These are phyloP conservation scores for Mya arenaria DNA, from an alignment of 1,140 invertebrate genomes.

Conservation along the genomic window DNA sequence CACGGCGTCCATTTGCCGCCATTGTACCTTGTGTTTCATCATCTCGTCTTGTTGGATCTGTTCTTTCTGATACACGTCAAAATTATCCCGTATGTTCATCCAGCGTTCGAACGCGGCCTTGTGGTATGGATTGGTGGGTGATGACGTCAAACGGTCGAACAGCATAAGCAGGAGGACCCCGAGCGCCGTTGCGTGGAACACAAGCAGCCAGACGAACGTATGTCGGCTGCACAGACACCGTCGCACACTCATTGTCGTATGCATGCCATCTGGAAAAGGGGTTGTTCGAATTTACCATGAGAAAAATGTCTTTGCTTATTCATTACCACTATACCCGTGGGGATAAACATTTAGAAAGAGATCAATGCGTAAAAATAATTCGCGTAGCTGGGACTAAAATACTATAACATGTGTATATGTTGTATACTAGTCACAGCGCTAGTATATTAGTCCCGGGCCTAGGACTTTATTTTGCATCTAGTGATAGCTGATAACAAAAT, in stretches of 20 bases:
- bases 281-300: background rate
- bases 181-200: conserved; percentile 6
- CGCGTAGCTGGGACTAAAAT: no score
- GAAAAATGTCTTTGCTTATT: background rate
- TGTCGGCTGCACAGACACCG: background rate
- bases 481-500: no score
- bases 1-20: conserved; percentile 37
- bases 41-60: background rate
- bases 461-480: no score
- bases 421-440: no score
- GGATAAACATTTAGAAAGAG: background rate
- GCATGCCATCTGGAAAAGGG: background rate
- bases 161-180: conserved; percentile 7
- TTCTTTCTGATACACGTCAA: conserved; percentile 12
- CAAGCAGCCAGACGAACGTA: background rate
- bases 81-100: conserved; percentile 20
- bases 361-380: no score
- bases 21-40: background rate
- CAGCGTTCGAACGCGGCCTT: conserved; percentile 23
- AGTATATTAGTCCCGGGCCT: no score
- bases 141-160: background rate
- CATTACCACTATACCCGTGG: background rate
- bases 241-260: background rate
- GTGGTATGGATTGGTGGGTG: background rate
- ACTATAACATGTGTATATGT: no score